These are phyloP conservation scores for Murina feae DNA, from an alignment of 2,113 vertebrate genomes.

Conservation along the genomic window DNA sequence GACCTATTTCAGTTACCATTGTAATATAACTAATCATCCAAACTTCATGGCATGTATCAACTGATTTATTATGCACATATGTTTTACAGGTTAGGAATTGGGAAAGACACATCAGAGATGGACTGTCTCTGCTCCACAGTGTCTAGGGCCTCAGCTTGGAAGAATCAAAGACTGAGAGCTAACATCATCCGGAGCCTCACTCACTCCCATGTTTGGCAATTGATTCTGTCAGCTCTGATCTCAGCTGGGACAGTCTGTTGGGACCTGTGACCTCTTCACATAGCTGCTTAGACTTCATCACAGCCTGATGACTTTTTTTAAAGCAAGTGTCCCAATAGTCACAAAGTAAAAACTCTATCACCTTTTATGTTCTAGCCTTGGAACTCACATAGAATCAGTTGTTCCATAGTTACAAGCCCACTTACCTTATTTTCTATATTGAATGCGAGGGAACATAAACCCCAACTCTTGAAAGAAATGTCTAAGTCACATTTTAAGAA, in stretches of 20 bases:
- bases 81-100: not conserved
- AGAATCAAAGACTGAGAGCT: not conserved
- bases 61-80: not conserved
- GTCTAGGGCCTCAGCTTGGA: not conserved
- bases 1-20: not conserved
- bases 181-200: not conserved
- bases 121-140: not conserved
- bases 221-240: not conserved
- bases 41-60: not conserved
- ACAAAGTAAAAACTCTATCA: not conserved
- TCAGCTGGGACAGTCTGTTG: not conserved
- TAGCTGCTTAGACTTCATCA: not conserved
- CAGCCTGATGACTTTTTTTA: not conserved
- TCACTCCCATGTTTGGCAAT: not conserved
- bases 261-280: not conserved
- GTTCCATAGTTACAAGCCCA: not conserved
- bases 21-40: not conserved
- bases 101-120: not conserved
- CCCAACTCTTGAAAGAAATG: not conserved
- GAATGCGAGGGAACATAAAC: not conserved
- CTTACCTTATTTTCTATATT: too few species aligned
- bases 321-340: not conserved
- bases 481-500: not conserved
- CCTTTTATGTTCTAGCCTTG: not conserved
- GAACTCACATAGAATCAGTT: not conserved